Evolutionary conservation across 2,888 invertebrate species (phyloP).

Genomic region (Chrysolina oricalcia): DNA sequence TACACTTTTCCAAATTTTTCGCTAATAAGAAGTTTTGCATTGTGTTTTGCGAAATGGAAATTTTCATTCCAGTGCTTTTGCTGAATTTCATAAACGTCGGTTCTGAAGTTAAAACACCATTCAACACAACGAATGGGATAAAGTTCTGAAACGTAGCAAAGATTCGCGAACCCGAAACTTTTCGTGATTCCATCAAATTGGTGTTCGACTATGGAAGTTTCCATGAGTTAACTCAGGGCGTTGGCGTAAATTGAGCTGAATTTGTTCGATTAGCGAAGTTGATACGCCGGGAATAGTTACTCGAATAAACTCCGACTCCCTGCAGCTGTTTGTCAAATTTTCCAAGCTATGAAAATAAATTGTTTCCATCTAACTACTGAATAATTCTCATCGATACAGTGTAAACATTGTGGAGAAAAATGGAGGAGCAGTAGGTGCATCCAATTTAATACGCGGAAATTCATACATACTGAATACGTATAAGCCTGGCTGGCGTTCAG

Average conservation of each 20-base stretch:
- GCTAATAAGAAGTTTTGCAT: background rate
- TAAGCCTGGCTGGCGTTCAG: background rate
- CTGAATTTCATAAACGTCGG: background rate
- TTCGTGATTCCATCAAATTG: conserved; percentile 7
- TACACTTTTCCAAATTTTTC: no score
- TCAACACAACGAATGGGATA: background rate
- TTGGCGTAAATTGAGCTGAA: conserved; percentile 9
- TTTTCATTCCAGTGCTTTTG: background rate
- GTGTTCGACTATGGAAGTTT: conserved; percentile 4
- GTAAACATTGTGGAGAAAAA: background rate
- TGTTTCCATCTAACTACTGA: background rate
- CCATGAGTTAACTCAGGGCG: background rate
- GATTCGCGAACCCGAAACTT: background rate
- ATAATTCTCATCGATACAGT: background rate
- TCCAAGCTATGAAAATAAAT: background rate
- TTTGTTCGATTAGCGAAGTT: conserved; percentile 4
- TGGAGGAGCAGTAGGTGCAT: background rate
- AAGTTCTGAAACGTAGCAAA: background rate
- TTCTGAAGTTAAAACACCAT: background rate
- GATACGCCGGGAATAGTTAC: background rate
- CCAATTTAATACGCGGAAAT: background rate
- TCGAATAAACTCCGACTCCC: background rate
- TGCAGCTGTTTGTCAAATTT: conserved; percentile 9
- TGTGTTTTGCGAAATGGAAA: background rate
- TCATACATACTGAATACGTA: no score